A percentile compares a stretch with the other conserved stretches of the same genome.
Evolutionary conservation across 2,797 vertebrate species (phyloP).

Genomic region (Squalus acanthias): DNA sequence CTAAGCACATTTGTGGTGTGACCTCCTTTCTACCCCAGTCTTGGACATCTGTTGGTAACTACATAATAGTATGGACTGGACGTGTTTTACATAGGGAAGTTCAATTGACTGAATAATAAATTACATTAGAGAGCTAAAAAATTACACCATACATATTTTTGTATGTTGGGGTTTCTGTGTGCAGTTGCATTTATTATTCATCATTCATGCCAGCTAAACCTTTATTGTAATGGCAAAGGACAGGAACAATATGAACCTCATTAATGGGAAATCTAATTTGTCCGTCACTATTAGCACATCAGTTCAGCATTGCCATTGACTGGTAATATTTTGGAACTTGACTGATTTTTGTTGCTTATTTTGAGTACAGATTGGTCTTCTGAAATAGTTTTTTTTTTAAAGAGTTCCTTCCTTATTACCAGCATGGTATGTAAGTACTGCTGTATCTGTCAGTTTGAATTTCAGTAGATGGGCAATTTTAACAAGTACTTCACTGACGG

Average conservation of each 20-base stretch:
- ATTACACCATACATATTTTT: neutral
- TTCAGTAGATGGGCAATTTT: neutral
- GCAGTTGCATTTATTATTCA: neutral
- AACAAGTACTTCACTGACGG: neutral
- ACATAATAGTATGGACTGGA: neutral
- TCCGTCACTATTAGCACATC: no score
- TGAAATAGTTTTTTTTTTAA: neutral
- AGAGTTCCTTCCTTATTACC: neutral
- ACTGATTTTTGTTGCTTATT: neutral
- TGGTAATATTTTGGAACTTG: neutral
- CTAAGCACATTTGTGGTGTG: neutral
- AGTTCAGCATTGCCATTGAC: neutral
- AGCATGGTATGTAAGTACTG: neutral
- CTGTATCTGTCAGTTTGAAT: neutral
- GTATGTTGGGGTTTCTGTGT: neutral
- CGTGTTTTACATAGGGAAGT: neutral
- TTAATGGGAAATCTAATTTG: neutral
- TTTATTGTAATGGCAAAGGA: neutral
- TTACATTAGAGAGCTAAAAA: neutral
- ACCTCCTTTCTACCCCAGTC: neutral
- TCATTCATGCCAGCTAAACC: neutral
- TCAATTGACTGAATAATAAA: neutral
- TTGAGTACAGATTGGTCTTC: neutral
- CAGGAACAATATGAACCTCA: neutral
- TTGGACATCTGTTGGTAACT: neutral